Base-by-base conservation (phyloP, 2,888 invertebrate species). In the Aporophyla nigra region DNA sequence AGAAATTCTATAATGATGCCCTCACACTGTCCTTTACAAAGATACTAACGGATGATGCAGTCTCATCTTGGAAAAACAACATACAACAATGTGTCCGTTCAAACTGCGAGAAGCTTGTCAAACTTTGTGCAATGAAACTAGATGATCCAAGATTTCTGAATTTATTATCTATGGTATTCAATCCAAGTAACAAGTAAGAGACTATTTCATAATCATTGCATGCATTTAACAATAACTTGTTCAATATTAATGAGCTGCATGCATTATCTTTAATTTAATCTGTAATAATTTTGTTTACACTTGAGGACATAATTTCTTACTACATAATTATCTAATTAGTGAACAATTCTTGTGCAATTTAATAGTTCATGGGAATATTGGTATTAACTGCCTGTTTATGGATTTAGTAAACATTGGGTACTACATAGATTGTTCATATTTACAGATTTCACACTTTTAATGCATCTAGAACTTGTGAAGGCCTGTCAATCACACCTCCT, bases 11-110 rank as follows among this genome's bases (percentile, higher is more conserved):
- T 97, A 98, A 98, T 90, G 99, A 99, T 93, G 99, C 99, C 71
- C 97, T 99, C 87, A 99, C 99, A 82, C 98, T 98, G 87, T 99
- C 99, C 71, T 99, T 99, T 95, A 99, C 99, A 69, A 99, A 99
- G 97, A 99, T 99, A 92, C 97, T 99, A 91, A 99, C 99, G 27
- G 99, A 99, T 95, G 99, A 99, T 95, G 99, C 99, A 72, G 99
- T 99, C 71, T 98, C 98, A 91, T 99, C 99, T 91, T 99, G 99
- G 99, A 99, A 99, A 96, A 98, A 98, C 91, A 99, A 99, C 95
- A 99, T 99, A 93, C 99, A 99, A 94, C 98, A 98, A 93, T 99
- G 99, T 96, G 99, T 99, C 89, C 97, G 99, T 91, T 98, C 98
- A 91, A 99, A 99, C 93, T 99, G 99, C 93, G 98, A 99, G 93